phyloP scores from a whole-genome alignment of 2,113 vertebrate genomes.

The Trochalopteron elliotii region DNA sequence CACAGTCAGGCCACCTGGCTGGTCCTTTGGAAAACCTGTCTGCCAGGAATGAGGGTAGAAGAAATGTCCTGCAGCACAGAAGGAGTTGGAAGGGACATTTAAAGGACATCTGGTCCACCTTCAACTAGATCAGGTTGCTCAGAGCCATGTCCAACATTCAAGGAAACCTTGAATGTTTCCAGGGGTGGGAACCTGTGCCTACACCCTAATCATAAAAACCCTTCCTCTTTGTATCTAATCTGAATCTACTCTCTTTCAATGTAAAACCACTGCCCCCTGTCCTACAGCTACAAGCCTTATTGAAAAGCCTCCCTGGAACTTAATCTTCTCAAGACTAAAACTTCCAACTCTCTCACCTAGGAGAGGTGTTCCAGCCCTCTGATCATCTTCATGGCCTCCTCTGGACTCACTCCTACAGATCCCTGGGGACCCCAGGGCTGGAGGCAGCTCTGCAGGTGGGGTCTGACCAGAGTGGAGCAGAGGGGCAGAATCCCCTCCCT shows the following conservation, averaged over 20 bases:
- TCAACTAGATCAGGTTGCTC: not conserved
- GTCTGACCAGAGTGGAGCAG: not conserved
- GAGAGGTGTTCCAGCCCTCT: not conserved
- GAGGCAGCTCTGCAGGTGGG: not conserved
- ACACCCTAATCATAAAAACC: not conserved
- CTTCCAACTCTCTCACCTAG: not conserved
- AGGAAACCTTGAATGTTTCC: not conserved
- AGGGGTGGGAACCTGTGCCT: not conserved
- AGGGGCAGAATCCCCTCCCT: not conserved
- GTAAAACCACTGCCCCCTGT: not conserved
- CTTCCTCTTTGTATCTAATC: not conserved
- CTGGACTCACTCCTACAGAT: rapidly evolving
- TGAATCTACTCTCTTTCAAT: not conserved
- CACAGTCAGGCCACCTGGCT: not conserved
- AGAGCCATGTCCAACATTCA: not conserved
- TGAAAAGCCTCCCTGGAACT: not conserved
- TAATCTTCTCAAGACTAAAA: not conserved
- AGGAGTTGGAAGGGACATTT: not conserved
- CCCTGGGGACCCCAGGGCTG: not conserved
- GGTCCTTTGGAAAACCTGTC: not conserved
- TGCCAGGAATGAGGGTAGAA: not conserved
- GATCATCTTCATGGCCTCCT: not conserved
- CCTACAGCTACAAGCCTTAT: not conserved
- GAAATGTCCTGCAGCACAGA: not conserved
- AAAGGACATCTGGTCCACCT: not conserved